These are phyloP conservation scores for Poeciliopsis turneri DNA, from an alignment of 2,797 vertebrate species.

Conservation along the genomic window DNA sequence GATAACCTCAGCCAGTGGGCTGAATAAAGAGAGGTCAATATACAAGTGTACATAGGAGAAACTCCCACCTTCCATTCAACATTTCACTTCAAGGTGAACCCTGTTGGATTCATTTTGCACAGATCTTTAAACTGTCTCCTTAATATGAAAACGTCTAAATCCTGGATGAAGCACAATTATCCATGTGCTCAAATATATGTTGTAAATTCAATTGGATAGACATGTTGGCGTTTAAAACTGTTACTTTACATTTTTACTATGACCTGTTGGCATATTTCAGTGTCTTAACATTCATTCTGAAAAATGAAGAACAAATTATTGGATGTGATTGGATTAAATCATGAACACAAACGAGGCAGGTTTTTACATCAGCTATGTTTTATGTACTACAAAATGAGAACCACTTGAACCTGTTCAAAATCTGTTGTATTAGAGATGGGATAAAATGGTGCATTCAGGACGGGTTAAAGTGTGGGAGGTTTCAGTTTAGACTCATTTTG, in stretches of 20 bases:
- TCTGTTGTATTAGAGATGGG: background rate
- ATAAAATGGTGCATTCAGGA: background rate
- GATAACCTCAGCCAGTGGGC: slow-evolving; percentile 68
- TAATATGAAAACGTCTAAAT: background rate
- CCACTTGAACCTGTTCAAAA: background rate
- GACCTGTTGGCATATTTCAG: background rate
- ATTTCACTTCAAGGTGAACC: slow-evolving; percentile 14
- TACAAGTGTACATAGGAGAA: slow-evolving; percentile 47
- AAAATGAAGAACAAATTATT: background rate
- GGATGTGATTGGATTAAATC: background rate
- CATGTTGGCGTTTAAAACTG: background rate
- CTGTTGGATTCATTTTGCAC: background rate
- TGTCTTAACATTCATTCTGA: background rate
- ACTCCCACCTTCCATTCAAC: slow-evolving; percentile 22
- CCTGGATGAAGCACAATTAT: background rate
- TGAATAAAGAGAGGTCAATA: slow-evolving; percentile 73
- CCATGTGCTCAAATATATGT: background rate
- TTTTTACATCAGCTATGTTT: background rate
- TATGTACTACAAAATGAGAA: background rate
- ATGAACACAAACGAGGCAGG: background rate
- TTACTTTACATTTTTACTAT: background rate
- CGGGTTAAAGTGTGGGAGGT: slow-evolving; percentile 25
- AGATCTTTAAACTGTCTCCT: background rate
- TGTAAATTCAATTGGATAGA: background rate
- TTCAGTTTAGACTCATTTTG: slow-evolving; percentile 20